Base-by-base conservation (phyloP, 2,113 vertebrate species). In the Tragelaphus strepsiceros region DNA sequence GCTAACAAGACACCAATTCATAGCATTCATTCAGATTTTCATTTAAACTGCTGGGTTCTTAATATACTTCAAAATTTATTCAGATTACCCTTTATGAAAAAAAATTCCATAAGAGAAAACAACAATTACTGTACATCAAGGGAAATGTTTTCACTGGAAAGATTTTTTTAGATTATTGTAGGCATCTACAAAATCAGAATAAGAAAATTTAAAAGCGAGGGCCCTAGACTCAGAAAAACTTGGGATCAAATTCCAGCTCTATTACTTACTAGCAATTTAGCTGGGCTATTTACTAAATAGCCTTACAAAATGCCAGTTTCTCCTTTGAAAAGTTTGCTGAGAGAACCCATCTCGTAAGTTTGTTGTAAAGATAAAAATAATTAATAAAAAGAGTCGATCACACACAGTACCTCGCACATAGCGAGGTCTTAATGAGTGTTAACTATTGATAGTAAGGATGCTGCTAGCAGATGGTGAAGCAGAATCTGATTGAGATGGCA, bases 11-110 rank as follows among this genome's bases (percentile, higher is more conserved):
- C 30, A 92, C 67, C 59, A 51, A 64, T 67, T 94, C 22, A 67
- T 39, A 97, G 88, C 67, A 78, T 91, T 96, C n/a, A 54, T 56
- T 67, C 81, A 49, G 51, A 90, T 93, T 96, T 96, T 86, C 77
- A 94, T 58, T 91, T 91, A 24, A 97, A 94, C 22, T 83, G 7
- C 82, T 49, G 28, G 32, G 22, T 94, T 93, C 82, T 80, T 58
- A 56, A 83, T 74, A 28, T 74, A 61, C 90, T 96, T 96, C 56
- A 86, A 94, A 91, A 35, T 62, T 56, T 96, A 96, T 26, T 13
- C 58, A 54, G 59, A 88, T 77, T 54, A 93, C 15, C 7, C 14
- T 77, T 74, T 74, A 74, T 5, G 11, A 17, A 62, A 81, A 88
- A 86, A 51, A 1, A 71, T 19, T 64, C 30, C 17, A 19, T 59